A percentile compares a stretch with the other conserved stretches of the same genome.
Evolutionary conservation across 2,888 invertebrate species (phyloP).

Genomic region (Carterocephalus palaemon): DNA sequence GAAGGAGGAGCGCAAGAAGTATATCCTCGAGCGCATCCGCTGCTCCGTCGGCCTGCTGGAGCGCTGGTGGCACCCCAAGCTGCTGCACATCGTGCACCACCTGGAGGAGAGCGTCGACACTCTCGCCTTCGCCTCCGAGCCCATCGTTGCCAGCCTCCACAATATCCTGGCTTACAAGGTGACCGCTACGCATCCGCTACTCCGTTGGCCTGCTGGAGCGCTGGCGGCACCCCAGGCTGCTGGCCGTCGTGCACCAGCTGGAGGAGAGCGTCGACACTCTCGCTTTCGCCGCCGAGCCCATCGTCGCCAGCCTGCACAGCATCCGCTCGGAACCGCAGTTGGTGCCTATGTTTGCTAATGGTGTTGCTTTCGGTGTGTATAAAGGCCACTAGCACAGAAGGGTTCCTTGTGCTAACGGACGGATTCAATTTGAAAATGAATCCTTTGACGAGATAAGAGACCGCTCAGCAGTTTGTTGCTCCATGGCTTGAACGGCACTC

Average conservation of each 20-base stretch:
- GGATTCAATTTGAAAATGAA: too few relatives aligned
- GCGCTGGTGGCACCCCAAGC: constrained; percentile 90
- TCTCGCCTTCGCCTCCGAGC: constrained; percentile 96
- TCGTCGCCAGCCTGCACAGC: constrained; percentile 93
- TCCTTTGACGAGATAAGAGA: too few relatives aligned
- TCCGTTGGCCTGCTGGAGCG: too few relatives aligned
- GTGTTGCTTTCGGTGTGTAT: too few relatives aligned
- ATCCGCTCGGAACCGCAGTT: constrained; percentile 91
- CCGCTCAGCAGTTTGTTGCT: too few relatives aligned
- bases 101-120: constrained; percentile 92
- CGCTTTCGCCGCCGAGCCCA: constrained; percentile 96
- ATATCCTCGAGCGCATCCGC: constrained; percentile 92
- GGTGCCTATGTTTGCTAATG: too few relatives aligned
- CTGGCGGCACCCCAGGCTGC: constrained; percentile 93
- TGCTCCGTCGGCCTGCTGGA: constrained; percentile 89
- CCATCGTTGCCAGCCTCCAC: constrained; percentile 91
- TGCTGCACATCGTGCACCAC: constrained; percentile 84
- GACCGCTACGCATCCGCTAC: too few relatives aligned
- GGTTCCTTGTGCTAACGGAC: too few relatives aligned
- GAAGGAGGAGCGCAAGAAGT: constrained; percentile 92
- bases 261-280: constrained; percentile 92
- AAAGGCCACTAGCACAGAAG: too few relatives aligned
- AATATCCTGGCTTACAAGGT: constrained; percentile 92
- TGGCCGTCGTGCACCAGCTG: constrained; percentile 84
- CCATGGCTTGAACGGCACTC: too few relatives aligned